Percentiles rank a stretch among this genome's conserved stretches.
Evolutionary conservation across 2,113 vertebrate genomes (phyloP).

Genomic region (Sporophila hypoxantha): DNA sequence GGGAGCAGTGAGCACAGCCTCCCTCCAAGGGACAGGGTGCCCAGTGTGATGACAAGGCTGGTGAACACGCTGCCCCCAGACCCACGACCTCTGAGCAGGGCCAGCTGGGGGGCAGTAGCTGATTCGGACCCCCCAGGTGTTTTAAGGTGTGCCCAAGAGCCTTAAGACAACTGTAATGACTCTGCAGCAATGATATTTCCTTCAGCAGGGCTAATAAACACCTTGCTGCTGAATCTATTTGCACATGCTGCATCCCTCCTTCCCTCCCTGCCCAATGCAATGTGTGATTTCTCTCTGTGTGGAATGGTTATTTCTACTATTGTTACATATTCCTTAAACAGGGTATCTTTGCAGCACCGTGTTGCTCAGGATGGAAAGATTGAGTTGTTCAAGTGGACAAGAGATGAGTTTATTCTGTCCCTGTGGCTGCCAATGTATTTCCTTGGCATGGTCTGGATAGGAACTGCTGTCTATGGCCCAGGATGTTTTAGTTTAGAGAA

Average conservation of each 20-base stretch:
- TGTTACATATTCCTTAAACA: fast-evolving
- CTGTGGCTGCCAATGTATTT: not conserved
- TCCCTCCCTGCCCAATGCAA: not conserved
- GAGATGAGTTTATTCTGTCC: not conserved
- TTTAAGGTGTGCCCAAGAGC: not conserved
- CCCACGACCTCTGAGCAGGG: fast-evolving
- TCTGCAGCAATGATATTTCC: not conserved
- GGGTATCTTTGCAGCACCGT: fast-evolving
- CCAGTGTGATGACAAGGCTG: not conserved
- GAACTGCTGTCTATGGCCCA: not conserved
- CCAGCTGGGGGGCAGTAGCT: not conserved
- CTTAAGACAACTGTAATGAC: not conserved
- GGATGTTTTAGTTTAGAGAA: not conserved
- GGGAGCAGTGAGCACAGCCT: fast-evolving
- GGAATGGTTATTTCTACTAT: not conserved
- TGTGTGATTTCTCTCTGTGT: not conserved
- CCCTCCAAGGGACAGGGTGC: not conserved
- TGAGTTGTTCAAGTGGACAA: not conserved
- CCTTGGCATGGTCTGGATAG: fast-evolving
- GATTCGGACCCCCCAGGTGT: fast-evolving
- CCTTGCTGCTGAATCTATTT: not conserved
- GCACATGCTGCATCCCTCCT: not conserved
- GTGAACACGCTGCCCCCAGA: not conserved
- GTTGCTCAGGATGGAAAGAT: not conserved
- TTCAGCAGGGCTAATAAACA: not conserved